Evolutionary conservation across 2,888 invertebrate genomes (phyloP).

Genomic region (Ochropleura plecta): DNA sequence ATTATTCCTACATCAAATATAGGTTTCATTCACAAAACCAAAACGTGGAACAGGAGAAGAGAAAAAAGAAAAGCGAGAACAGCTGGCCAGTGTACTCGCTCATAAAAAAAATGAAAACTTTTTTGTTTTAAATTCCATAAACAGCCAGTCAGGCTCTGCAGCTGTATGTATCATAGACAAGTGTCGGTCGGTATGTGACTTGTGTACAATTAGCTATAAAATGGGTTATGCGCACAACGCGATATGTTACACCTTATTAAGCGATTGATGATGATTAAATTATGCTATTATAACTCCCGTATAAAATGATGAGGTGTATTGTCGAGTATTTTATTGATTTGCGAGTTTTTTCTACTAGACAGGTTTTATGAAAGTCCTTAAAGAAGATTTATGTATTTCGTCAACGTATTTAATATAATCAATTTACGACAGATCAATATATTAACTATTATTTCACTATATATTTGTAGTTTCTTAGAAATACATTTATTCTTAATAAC

Average conservation of each 20-base stretch:
- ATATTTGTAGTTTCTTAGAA: background rate
- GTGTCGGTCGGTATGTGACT: conserved; percentile 54
- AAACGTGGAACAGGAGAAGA: background rate
- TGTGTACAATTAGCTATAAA: conserved; percentile 54
- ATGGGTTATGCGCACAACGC: conserved; percentile 56
- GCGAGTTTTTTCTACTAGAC: conserved; percentile 18
- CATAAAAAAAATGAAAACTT: background rate
- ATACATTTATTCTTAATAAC: background rate
- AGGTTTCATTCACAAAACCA: background rate
- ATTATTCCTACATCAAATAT: background rate
- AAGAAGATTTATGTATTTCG: conserved; percentile 10
- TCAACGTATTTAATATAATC: background rate
- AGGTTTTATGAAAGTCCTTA: background rate
- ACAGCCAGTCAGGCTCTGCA: background rate
- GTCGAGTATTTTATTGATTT: conserved; percentile 20
- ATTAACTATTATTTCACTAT: background rate
- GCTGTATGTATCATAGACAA: conserved; percentile 43
- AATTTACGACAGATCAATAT: background rate
- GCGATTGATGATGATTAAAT: conserved; percentile 48
- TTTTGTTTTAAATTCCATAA: background rate
- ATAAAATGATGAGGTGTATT: conserved; percentile 23
- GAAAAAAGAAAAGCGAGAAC: background rate
- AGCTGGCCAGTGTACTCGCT: background rate
- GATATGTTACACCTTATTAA: conserved; percentile 68
- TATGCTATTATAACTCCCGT: conserved; percentile 57